phyloP scores from a whole-genome alignment of 64 coral and sea anemone species.

The Dendrophyllia cribrosa region DNA sequence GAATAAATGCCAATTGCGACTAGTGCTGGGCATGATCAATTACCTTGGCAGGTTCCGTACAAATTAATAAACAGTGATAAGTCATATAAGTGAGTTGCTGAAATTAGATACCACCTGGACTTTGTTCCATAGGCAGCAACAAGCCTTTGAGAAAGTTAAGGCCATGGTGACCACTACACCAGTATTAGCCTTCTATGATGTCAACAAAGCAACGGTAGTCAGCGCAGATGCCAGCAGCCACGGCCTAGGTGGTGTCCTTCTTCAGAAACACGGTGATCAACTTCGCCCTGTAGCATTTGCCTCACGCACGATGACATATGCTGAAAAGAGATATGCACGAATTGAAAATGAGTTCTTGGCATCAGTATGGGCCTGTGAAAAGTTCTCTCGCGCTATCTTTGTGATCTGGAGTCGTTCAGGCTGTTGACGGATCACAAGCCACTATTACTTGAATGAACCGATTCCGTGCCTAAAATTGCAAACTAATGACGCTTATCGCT shows the following conservation, averaged over 20 bases:
- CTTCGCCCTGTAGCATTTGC: constrained; percentile 44
- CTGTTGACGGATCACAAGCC: constrained; percentile 77
- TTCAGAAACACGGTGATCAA: constrained; percentile 19
- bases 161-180: background rate
- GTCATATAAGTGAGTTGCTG: background rate
- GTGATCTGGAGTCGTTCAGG: constrained; percentile 27
- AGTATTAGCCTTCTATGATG: constrained; percentile 54
- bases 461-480: too few species aligned
- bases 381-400: constrained; percentile 34
- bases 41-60: constrained; percentile 61
- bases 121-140: background rate
- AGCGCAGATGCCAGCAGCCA: constrained; percentile 42
- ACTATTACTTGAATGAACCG: too few species aligned
- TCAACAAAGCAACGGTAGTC: constrained; percentile 14
- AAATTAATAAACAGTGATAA: background rate
- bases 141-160: constrained; percentile 6
- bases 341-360: constrained; percentile 66
- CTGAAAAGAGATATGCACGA: constrained; percentile 56
- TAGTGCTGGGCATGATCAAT: constrained; percentile 44
- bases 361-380: constrained; percentile 47
- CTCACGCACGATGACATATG: constrained; percentile 47
- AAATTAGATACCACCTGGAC: background rate
- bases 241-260: constrained; percentile 46
- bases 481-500: too few species aligned
- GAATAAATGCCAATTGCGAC: constrained; percentile 10